A percentile compares a stretch with the other conserved stretches of the same genome.
Conservation (phyloP, 1,140 invertebrate species). For the Drosophila micromelanica region DNA sequence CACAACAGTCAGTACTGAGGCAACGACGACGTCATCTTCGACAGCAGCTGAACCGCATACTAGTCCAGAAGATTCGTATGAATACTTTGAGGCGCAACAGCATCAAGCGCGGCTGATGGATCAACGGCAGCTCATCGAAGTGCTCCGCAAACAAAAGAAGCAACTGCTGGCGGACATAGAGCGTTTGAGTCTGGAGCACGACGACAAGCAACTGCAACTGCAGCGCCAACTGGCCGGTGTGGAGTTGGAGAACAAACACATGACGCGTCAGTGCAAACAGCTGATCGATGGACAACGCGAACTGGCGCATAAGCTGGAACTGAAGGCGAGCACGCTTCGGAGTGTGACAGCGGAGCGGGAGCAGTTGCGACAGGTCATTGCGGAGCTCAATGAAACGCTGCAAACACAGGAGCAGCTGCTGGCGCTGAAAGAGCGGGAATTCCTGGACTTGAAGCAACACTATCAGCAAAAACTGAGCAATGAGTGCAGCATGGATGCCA, state of each 20-base stretch:
- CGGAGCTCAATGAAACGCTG: slow-evolving; percentile 62
- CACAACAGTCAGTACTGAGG: not conserved
- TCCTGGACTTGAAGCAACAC: slow-evolving; percentile 66
- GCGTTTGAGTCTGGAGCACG: slow-evolving; percentile 61
- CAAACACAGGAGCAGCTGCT: slow-evolving; percentile 61
- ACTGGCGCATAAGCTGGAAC: slow-evolving; percentile 58
- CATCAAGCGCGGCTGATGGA: slow-evolving; percentile 63
- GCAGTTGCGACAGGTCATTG: slow-evolving; percentile 60
- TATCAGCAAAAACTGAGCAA: slow-evolving; percentile 63
- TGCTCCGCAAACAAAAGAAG: slow-evolving; percentile 75
- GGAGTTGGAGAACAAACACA: slow-evolving; percentile 74
- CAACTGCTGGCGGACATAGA: slow-evolving; percentile 65
- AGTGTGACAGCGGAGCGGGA: slow-evolving; percentile 56
- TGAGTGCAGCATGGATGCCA: slow-evolving; percentile 61
- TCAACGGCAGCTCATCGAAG: slow-evolving; percentile 67
- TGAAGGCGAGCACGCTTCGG: slow-evolving; percentile 40
- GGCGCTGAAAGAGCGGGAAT: slow-evolving; percentile 65
- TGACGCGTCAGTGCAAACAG: slow-evolving; percentile 68
- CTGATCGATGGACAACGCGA: slow-evolving; percentile 57
- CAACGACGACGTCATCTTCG: not conserved
- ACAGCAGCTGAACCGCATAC: not conserved
- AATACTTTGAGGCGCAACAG: slow-evolving; percentile 63
- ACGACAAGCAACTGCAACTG: slow-evolving; percentile 62
- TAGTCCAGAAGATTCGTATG: not conserved
- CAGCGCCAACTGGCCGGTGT: slow-evolving; percentile 59